Evolutionary conservation across 2,888 invertebrate genomes (phyloP).

Genomic region (Pemphredon lugubris): DNA sequence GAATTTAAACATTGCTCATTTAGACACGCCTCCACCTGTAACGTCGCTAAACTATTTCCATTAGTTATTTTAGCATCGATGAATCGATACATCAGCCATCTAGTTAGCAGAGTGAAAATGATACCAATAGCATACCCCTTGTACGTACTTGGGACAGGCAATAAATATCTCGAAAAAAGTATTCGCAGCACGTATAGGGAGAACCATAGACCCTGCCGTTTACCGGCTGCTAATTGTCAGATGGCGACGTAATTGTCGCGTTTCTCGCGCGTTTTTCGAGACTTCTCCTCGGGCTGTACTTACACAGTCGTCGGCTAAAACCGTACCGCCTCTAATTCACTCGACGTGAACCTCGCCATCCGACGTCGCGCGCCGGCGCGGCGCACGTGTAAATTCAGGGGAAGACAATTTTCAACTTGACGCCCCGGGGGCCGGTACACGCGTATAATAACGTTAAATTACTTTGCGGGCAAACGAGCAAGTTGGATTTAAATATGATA

Average conservation of each 20-base stretch:
- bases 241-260: constrained; percentile 78
- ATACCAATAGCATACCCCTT: no score
- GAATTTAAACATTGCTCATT: no score
- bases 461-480: constrained; percentile 23
- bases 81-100: no score
- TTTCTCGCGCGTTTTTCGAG: constrained; percentile 70
- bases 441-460: constrained; percentile 49
- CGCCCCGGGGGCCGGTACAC: constrained; percentile 25
- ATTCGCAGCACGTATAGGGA: constrained; percentile 64
- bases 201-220: constrained; percentile 68
- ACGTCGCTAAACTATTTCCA: no score
- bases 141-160: constrained; percentile 47
- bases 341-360: constrained; percentile 47
- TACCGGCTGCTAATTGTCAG: constrained; percentile 79
- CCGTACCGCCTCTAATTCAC: constrained; percentile 69
- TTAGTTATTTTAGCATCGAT: constrained; percentile 46
- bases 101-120: no score
- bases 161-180: constrained; percentile 74
- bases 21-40: no score
- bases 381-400: constrained; percentile 53
- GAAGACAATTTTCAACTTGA: constrained; percentile 33
- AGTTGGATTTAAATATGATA: no score
- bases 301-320: constrained; percentile 67
- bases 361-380: constrained; percentile 36
- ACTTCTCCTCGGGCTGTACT: constrained; percentile 47